Base-by-base conservation (phyloP, 2,888 invertebrate species). In the Lutraria lutraria region DNA sequence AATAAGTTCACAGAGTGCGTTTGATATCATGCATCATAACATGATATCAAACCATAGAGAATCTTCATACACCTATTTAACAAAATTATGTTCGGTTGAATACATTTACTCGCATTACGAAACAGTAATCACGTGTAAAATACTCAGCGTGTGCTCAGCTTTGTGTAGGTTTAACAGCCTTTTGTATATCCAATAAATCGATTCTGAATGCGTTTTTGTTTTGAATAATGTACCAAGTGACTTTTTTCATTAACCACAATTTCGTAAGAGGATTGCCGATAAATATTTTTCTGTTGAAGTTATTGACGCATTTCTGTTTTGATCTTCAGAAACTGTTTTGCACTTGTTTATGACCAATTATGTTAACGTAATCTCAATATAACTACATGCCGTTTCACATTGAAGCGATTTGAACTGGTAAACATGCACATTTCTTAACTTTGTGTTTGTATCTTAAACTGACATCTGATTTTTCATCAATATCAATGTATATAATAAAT, bases 221-320 rank as follows among this genome's bases (percentile, higher is more conserved):
- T 8, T 72, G 72, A 72, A 72, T 72, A 72, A n/a, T 25, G 72
- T 25, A 72, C 72, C 72, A 16, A 72, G 25, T 72, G 72, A 72
- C 72, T 72, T 25, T 25, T 72, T 8, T 31, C 12, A 12, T 15
- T 25, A 72, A 72, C 72, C 72, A 72, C 72, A 72, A 72, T 25
- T 25, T 15, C 72, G 15, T 25, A 72, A 25, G 31, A 72, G 72
- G 72, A 72, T 72, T 72, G 72, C 25, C 72, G n/a, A 16, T 29
- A 72, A 25, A 6, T 72, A 10, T 25, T 72, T 72, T 72, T 72
- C 25, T 16, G 29, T 29, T 72, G 15, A 72, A 72, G 25, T 29
- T 29, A 72, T 15, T 72, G 72, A 72, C 72, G 72, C 25, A 29
- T 29, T 72, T 29, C 31, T 72, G 72, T 72, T 72, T 72, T 56